phyloP scores from a whole-genome alignment of 2,113 vertebrate genomes.

The Ranitomeya variabilis region DNA sequence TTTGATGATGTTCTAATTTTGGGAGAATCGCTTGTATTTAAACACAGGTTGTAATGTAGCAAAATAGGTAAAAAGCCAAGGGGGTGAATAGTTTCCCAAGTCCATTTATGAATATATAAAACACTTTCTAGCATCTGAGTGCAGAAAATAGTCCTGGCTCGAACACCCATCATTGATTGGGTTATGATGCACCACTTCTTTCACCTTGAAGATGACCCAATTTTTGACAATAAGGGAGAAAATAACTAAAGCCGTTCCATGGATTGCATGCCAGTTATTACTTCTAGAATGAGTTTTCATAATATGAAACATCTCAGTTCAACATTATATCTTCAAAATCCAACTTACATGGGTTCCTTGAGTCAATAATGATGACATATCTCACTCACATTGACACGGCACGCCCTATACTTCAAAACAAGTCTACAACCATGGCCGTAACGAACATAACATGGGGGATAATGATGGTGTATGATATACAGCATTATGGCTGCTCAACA shows the following conservation, averaged over 20 bases:
- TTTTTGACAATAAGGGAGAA: neutral
- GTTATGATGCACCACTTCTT: neutral
- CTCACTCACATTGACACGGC: constrained; percentile 14
- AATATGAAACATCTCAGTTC: neutral
- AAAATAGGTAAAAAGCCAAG: too few species aligned
- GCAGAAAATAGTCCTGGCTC: neutral
- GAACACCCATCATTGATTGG: neutral
- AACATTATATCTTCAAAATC: neutral
- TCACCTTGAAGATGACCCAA: neutral
- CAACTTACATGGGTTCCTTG: neutral
- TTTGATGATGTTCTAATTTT: too few species aligned
- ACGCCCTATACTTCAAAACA: constrained; percentile 14
- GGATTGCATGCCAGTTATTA: neutral
- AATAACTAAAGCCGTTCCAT: neutral
- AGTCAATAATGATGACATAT: neutral
- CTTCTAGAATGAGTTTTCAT: neutral
- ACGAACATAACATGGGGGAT: neutral
- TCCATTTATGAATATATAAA: too few species aligned
- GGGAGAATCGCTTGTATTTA: too few species aligned
- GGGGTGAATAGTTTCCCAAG: too few species aligned
- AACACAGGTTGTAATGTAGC: too few species aligned
- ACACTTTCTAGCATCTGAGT: too few species aligned
- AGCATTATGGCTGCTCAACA: constrained; percentile 17
- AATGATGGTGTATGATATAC: neutral
- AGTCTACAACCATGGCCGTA: neutral